Percentiles rank a stretch among this genome's conserved stretches.
Conservation (phyloP, 2,113 vertebrate species). For the Syngnathus scovelli region DNA sequence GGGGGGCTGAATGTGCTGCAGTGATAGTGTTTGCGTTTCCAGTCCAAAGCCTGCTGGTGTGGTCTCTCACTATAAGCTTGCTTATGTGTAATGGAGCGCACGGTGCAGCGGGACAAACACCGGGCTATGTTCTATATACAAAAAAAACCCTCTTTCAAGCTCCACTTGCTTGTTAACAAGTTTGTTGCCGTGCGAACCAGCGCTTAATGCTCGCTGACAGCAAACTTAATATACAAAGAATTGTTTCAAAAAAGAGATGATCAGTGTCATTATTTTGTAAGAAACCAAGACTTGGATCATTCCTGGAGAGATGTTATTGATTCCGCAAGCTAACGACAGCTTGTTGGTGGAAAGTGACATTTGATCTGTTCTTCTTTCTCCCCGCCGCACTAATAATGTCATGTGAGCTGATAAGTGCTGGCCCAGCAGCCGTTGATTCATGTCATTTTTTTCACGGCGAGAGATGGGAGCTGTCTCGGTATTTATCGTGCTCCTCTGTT, state of each 20-base stretch:
- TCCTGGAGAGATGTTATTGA: conserved; percentile 26
- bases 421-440: conserved; percentile 8
- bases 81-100: conserved; percentile 8
- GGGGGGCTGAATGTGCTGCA: conserved; percentile 8
- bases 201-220: neutral
- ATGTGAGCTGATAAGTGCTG: conserved; percentile 26
- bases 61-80: conserved; percentile 4
- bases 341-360: neutral
- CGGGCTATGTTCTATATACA: neutral
- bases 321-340: conserved; percentile 1
- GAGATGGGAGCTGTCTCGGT: neutral
- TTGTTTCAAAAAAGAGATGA: too few species aligned
- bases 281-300: conserved; percentile 10
- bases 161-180: neutral
- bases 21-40: conserved; percentile 6
- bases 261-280: neutral
- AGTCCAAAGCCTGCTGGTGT: conserved; percentile 23
- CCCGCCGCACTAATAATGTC: conserved; percentile 19
- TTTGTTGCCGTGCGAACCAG: neutral
- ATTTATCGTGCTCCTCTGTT: neutral
- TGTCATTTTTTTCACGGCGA: conserved; percentile 17
- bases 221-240: neutral
- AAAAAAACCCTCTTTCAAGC: neutral
- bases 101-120: conserved; percentile 1
- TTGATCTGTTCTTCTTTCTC: conserved; percentile 18